Percentiles rank a stretch among this genome's conserved stretches.
Conservation (phyloP, 2,113 vertebrate genomes). For the Platysteira castanea region DNA sequence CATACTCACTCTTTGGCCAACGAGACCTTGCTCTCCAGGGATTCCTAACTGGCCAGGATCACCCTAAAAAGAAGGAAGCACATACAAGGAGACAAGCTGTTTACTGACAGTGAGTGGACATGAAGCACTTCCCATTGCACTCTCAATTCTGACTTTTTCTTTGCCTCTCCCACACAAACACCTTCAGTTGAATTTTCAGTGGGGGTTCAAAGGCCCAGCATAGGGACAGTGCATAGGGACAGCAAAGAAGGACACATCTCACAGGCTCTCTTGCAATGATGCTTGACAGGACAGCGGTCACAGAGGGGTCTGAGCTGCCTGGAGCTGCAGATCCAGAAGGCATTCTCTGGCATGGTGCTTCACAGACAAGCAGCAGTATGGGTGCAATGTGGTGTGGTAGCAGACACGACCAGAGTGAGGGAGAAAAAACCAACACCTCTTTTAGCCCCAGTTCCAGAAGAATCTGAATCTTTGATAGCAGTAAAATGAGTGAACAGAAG, state of each 20-base stretch:
- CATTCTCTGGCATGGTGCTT: not conserved
- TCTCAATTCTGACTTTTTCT: not conserved
- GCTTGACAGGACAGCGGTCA: not conserved
- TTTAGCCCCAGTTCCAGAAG: not conserved
- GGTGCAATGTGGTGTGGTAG: not conserved
- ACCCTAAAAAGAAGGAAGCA: slow-evolving; percentile 74
- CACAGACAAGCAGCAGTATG: not conserved
- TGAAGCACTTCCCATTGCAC: not conserved
- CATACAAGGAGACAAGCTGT: not conserved
- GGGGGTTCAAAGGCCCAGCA: not conserved
- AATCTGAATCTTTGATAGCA: not conserved
- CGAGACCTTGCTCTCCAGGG: slow-evolving; percentile 86
- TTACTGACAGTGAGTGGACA: not conserved
- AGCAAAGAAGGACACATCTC: not conserved
- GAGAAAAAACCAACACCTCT: not conserved
- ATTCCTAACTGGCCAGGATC: slow-evolving; percentile 79
- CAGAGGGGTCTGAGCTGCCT: not conserved
- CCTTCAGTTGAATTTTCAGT: not conserved
- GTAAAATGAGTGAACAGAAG: not conserved
- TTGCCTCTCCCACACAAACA: not conserved
- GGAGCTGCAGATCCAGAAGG: not conserved
- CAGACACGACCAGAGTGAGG: rapidly evolving
- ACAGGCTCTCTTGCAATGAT: not conserved
- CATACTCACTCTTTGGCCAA: slow-evolving; percentile 85
- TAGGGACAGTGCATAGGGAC: no score